phyloP scores from a whole-genome alignment of 1,140 invertebrate species.

The Trissolcus basalis region DNA sequence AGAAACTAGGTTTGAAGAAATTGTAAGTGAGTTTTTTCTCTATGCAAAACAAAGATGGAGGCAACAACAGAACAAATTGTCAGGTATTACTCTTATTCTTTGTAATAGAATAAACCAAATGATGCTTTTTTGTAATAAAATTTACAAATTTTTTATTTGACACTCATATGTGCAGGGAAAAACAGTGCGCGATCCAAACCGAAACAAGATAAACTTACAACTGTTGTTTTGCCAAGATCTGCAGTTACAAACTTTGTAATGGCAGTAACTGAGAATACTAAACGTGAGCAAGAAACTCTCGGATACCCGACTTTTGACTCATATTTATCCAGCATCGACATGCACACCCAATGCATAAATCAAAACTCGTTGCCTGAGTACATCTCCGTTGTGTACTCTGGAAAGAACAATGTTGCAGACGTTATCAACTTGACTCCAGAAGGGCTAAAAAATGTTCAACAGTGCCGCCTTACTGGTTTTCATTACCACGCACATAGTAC shows the following conservation, averaged over 20 bases:
- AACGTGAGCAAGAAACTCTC: conserved; percentile 1
- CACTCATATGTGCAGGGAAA: no score
- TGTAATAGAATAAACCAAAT: no score
- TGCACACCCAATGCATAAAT: conserved; percentile 12
- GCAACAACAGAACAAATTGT: no score
- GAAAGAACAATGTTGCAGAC: conserved; percentile 7
- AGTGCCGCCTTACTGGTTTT: conserved; percentile 7
- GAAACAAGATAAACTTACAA: conserved; percentile 9
- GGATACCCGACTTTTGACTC: conserved; percentile 9
- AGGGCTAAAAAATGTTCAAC: conserved; percentile 2
- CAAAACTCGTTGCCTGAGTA: conserved; percentile 7
- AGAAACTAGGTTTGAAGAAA: no score
- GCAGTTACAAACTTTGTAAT: conserved; percentile 14
- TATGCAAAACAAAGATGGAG: no score
- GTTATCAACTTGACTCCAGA: conserved; percentile 6
- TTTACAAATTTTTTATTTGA: no score
- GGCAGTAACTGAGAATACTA: conserved; percentile 8
- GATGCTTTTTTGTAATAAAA: no score
- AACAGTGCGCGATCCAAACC: no score
- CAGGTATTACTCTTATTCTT: no score
- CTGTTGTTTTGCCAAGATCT: conserved; percentile 15
- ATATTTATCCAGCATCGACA: conserved; percentile 15
- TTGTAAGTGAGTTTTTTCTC: no score
- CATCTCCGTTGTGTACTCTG: conserved; percentile 7
- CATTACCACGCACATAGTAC: conserved; percentile 3